Evolutionary conservation across 2,113 vertebrate genomes (phyloP), one percentile per base, ranked within the genome.

Genomic region (Numida meleagris): DNA sequence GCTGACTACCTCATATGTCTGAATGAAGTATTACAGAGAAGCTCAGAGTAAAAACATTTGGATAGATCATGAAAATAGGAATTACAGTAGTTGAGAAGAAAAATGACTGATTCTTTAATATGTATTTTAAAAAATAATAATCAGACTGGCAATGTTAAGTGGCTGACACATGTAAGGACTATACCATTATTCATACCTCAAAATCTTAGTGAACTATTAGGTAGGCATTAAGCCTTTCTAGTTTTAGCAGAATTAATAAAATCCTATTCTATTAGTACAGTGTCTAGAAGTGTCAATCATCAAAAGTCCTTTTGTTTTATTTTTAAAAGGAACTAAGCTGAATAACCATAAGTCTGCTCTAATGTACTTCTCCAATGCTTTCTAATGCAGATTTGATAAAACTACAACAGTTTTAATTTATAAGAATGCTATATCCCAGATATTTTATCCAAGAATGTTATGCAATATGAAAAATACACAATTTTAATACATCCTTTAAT

Each of bases 401-500:
- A 57, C 7, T 27, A 53, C 19, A 15, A 27, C 10, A 33, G 36
- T 8, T 76, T 4, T 7, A 36, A 65, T 88, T 62, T 4, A 50
- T 40, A 58, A 53, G 18, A 78, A 72, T 12, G 1, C 34, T 71
- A 8, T 9, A 33, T 36, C 61, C 75, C 12, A 66, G 9, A 15
- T 68, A 14, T 70, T 89, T 89, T 70, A 23, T 48, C 40, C 2
- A 1, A 65, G 6, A 45, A 53, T 33, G 4, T 3, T 40, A 65
- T 6, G 8, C 0, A 0, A n/a, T 59, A 59, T 20, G 9, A 65
- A 88, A 59, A 7, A 57, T 9, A 45, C 18, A 42, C 27, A 16
- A 48, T 75, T 67, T 86, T 68, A 78, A 43, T 36, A 14, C 1
- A 11, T 36, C 9, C 7, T 91, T 79, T 63, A 71, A 74, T 5